Conservation (phyloP, 2,113 vertebrate genomes). For the Aphyosemion australe region DNA sequence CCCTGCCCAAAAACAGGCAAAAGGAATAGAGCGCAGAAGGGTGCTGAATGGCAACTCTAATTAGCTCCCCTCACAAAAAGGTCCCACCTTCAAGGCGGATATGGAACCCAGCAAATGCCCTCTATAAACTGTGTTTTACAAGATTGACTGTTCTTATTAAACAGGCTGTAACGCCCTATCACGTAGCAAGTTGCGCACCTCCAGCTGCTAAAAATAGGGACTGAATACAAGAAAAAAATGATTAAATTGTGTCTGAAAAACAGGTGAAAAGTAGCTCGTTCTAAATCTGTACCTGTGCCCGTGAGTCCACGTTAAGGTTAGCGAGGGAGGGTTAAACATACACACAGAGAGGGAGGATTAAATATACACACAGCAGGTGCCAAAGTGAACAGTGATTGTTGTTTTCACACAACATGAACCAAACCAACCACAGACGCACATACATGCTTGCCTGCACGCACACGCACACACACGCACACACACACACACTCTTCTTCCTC, state of each 20-base stretch:
- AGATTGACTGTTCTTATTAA: constrained; percentile 48
- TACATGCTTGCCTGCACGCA: constrained; percentile 6
- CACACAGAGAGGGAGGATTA: too few species aligned
- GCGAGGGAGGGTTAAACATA: constrained; percentile 34
- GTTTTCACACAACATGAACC: constrained; percentile 32
- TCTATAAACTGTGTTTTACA: constrained; percentile 40
- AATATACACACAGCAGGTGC: constrained; percentile 10
- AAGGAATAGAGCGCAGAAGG: constrained; percentile 10
- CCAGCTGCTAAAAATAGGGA: constrained; percentile 65
- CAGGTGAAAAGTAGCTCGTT: constrained; percentile 7
- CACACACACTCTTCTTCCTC: constrained; percentile 40
- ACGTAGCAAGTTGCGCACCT: constrained; percentile 52
- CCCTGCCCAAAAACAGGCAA: constrained; percentile 3
- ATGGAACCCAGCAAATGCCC: constrained; percentile 22
- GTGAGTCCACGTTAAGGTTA: constrained; percentile 36
- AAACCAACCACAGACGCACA: constrained; percentile 32
- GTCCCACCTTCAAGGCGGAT: constrained; percentile 23
- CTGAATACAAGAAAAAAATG: constrained; percentile 52
- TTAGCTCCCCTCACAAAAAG: constrained; percentile 15
- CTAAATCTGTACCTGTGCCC: constrained; percentile 9
- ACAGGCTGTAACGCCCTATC: constrained; percentile 44
- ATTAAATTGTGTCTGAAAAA: constrained; percentile 15
- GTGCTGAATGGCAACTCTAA: constrained; percentile 30
- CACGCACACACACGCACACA: constrained; percentile 1
- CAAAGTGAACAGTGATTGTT: constrained; percentile 17